A percentile compares a stretch with the other conserved stretches of the same genome.
Conservation (phyloP, 2,113 vertebrate genomes). For the Heterotilapia buettikoferi region DNA sequence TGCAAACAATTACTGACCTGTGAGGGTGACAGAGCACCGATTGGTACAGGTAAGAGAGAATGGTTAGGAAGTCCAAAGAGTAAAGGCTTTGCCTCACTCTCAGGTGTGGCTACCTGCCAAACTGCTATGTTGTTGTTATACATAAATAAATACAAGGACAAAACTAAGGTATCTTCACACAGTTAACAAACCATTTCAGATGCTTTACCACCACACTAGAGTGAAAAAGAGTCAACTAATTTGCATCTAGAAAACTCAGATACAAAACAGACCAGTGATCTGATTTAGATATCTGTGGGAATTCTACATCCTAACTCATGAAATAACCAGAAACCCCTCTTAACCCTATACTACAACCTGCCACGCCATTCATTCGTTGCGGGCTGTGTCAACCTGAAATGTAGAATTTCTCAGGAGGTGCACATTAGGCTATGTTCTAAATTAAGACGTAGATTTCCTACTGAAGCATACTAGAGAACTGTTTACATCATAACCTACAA, state of each 20-base stretch:
- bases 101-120: background rate
- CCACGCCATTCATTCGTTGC: background rate
- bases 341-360: background rate
- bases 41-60: background rate
- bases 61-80: background rate
- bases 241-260: background rate
- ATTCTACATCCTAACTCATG: background rate
- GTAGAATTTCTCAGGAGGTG: background rate
- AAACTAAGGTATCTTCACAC: slow-evolving; percentile 84
- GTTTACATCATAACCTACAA: background rate
- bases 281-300: background rate
- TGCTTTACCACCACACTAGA: slow-evolving; percentile 76
- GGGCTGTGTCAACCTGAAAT: background rate
- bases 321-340: background rate
- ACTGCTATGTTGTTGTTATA: background rate
- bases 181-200: slow-evolving; percentile 95
- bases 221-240: background rate
- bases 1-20: background rate
- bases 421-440: background rate
- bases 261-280: background rate
- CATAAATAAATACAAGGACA: background rate
- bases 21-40: background rate
- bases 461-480: background rate
- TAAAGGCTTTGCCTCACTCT: background rate
- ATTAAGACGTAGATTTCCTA: background rate